Conservation (phyloP, 2,888 invertebrate genomes). For the Drosophila helvetica region DNA sequence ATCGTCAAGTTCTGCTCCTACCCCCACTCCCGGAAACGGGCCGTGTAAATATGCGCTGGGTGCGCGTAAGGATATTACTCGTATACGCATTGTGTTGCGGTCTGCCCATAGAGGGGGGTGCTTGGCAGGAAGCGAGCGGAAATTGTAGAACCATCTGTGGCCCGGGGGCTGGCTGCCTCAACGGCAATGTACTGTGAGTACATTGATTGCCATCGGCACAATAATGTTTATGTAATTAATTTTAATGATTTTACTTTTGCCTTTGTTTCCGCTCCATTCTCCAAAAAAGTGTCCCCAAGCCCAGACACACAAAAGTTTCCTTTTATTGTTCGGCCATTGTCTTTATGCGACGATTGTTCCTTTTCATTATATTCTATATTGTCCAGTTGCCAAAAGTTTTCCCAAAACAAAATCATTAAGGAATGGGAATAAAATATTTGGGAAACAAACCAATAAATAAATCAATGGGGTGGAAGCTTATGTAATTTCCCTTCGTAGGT, state of each 20-base stretch:
- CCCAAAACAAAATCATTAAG: conserved; percentile 53
- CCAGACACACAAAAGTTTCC: conserved; percentile 45
- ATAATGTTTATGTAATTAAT: conserved; percentile 76
- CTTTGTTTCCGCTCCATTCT: conserved; percentile 13
- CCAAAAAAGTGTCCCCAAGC: conserved; percentile 16
- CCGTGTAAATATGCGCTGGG: conserved; percentile 2
- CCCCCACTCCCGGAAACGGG: neutral
- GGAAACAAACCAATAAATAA: conserved; percentile 58
- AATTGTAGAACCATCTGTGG: conserved; percentile 30
- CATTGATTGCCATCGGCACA: conserved; percentile 73
- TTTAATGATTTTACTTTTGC: conserved; percentile 68
- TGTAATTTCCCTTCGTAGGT: neutral
- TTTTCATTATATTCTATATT: conserved; percentile 35
- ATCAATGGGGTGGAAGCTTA: conserved; percentile 32
- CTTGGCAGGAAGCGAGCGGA: conserved; percentile 23
- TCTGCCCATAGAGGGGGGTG: conserved; percentile 14
- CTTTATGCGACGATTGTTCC: conserved; percentile 13
- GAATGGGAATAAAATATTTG: conserved; percentile 56
- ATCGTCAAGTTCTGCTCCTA: conserved; percentile 62
- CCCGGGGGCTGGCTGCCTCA: conserved; percentile 39
- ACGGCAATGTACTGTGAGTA: conserved; percentile 19
- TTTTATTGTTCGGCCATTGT: conserved; percentile 50
- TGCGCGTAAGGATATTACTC: conserved; percentile 43
- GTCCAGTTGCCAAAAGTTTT: conserved; percentile 22
- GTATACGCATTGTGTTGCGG: conserved; percentile 47